phyloP scores from a whole-genome alignment of 2,888 invertebrate genomes.

The Acleris laterana region DNA sequence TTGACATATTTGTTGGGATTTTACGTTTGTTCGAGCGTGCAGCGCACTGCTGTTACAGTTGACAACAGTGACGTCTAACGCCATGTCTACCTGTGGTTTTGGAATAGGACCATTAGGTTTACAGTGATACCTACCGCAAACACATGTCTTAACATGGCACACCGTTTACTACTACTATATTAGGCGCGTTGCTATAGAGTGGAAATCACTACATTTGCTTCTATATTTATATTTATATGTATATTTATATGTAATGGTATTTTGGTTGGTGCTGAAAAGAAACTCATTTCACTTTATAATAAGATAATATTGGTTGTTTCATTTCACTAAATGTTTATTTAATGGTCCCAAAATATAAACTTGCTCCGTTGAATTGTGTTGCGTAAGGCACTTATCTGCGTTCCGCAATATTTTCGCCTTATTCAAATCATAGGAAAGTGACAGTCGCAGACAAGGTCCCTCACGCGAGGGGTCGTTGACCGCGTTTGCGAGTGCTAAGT shows the following conservation, averaged over 20 bases:
- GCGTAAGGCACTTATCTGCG: conserved; percentile 7
- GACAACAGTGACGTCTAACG: conserved; percentile 22
- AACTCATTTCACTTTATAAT: too few species aligned
- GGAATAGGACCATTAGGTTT: neutral
- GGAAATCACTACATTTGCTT: too few species aligned
- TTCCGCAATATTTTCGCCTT: conserved; percentile 33
- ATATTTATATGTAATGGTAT: too few species aligned
- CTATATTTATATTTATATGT: too few species aligned
- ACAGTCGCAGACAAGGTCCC: conserved; percentile 61
- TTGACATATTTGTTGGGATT: conserved; percentile 12
- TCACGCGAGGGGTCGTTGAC: conserved; percentile 63
- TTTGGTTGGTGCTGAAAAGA: too few species aligned
- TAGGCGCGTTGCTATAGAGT: too few species aligned
- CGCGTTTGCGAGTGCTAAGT: conserved; percentile 48
- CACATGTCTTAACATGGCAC: neutral
- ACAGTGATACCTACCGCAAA: neutral
- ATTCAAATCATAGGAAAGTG: conserved; percentile 57
- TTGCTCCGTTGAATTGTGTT: neutral
- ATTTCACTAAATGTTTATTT: neutral
- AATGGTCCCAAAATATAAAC: neutral
- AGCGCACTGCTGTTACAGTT: conserved; percentile 14
- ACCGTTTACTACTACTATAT: too few species aligned
- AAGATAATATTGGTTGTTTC: too few species aligned
- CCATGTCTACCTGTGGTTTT: conserved; percentile 8
- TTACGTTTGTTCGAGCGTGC: conserved; percentile 8